Base-by-base conservation (phyloP, 2,113 vertebrate species). In the Periophthalmus modestus region DNA sequence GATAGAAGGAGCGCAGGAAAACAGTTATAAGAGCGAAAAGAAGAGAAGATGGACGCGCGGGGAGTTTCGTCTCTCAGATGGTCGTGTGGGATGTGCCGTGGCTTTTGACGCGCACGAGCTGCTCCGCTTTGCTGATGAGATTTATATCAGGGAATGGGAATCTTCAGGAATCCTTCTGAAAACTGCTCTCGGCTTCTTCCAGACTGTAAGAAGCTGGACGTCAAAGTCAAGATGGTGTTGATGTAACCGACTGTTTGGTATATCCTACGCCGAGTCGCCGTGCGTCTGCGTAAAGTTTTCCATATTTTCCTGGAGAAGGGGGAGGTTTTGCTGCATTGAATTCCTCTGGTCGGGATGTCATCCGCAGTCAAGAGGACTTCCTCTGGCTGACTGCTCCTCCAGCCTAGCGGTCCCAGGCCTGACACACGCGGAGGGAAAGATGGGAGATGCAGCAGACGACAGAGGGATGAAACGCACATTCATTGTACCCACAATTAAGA, bases 401-500 rank as follows among this genome's bases (percentile, higher is more conserved):
- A 21, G 78, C 74, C 76, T 78, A 39, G 78, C 46, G 72, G 66
- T 74, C 75, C 61, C 68, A 67, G 70, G 23, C 55, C 73, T 5
- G 43, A 62, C 55, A 43, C 58, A 46, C 46, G 66, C 66, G 39
- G 21, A 47, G 46, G 62, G 69, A 75, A 93, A 92, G 91, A 99
- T 98, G 97, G 96, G 96, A 90, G 97, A 98, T 88, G 87, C 87
- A 63, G 93, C 90, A 36, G 95, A 92, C 19, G 93, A 85, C 88
- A 80, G 92, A 87, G 95, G 94, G 86, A 88, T 91, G 89, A 93
- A 88, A 77, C 94, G 91, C 92, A 97, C 96, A 62, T 98, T 98
- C 94, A 95, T 99, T 88, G 98, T 98, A 67, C 98, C 98, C 24
- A 90, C 95, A 82, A 96, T 99, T 92, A 97, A 95, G 85, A 94